Evolutionary conservation across 1,140 invertebrate genomes (phyloP), one percentile per base, ranked within the genome.

Genomic region (Drosophila ogumai): DNA sequence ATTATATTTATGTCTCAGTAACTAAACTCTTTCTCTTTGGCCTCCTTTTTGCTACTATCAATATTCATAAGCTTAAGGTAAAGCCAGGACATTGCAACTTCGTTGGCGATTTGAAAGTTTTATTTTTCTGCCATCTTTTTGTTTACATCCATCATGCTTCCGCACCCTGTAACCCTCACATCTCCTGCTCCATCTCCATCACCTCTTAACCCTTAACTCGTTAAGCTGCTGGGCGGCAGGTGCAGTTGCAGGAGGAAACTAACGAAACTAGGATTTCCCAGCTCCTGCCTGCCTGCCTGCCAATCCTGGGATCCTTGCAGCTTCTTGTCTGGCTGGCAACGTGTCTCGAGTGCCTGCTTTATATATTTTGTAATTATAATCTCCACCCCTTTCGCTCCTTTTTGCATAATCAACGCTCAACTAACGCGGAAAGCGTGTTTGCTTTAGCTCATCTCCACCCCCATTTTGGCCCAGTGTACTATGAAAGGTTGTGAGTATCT

Each of bases 311-410:
- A 40, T 58, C 36, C 34, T 52, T 63, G 57, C 25, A 49, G 50
- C 50, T 77, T 31, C 49, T 66, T 77, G 75, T 50, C 74, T 77
- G 56, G 32, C 57, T 68, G 74, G 34, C 74, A 68, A 54, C 66
- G 75, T 63, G 84, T 88, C 84, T 87, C 84, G 77, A 87, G 84
- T 77, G 84, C 65, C 84, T 71, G 84, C 68, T 78, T 87, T 79
- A 77, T 79, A 77, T 88, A 87, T 87, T 84, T 90, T 84, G 85
- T 88, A 88, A 87, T 87, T 87, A 87, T 87, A 87, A 87, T 87
- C 80, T 15, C 22, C 22, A 22, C 55, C 75, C 12, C 13, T 41
- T 59, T n/a, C 3, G n/a, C 13, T 8, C 19, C n/a, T 66, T 69
- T 73, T 78, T 75, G 76, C 85, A 80, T 78, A 90, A 78, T 84